Evolutionary conservation across 2,888 invertebrate genomes (phyloP), one percentile per base, ranked within the genome.

Genomic region (Cybosia mesomella): DNA sequence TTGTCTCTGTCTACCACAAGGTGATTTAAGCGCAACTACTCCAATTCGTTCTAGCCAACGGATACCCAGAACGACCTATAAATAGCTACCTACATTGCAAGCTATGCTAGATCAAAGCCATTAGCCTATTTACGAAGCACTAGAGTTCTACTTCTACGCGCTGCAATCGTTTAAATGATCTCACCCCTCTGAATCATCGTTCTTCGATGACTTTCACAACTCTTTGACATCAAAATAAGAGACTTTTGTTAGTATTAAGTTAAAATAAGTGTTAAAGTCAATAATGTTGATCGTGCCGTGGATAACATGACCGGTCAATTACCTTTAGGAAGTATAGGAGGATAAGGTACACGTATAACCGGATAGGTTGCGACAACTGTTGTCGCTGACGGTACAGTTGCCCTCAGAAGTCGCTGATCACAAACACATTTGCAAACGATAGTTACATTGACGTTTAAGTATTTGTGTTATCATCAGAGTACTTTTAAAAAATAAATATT

Each of bases 101-200:
- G 58, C 53, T 53, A 32, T 32, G 55, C 39, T 8, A 21, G 55
- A 61, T 39, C 28, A 54, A 5, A 53, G 54, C 22, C 62, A 64
- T 68, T 64, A 64, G 68, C 55, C 68, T 60, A 68, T 64, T 64
- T 64, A 21, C 55, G 28, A 63, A 64, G 64, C 58, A 54, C 36
- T 58, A 53, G 49, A n/a, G 28, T 28, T 28, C 28, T 28, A 36
- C 18, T 24, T 60, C 22, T 10, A 58, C 10, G 15, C 54, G 54
- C 60, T 54, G 36, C 34, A 59, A 66, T 22, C 53, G 22, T 49
- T 28, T 21, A 22, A 55, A 57, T 62, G 58, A 61, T 61, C 59
- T 66, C 59, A 60, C 10, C 21, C 54, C n/a, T 24, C 54, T 55
- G 8, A 28, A 22, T 58, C 8, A 21, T 49, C 4, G 22, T 49